A percentile compares a stretch with the other conserved stretches of the same genome.
These are phyloP conservation scores for Vicugna pacos DNA, from an alignment of 2,113 vertebrate genomes.

Conservation along the genomic window DNA sequence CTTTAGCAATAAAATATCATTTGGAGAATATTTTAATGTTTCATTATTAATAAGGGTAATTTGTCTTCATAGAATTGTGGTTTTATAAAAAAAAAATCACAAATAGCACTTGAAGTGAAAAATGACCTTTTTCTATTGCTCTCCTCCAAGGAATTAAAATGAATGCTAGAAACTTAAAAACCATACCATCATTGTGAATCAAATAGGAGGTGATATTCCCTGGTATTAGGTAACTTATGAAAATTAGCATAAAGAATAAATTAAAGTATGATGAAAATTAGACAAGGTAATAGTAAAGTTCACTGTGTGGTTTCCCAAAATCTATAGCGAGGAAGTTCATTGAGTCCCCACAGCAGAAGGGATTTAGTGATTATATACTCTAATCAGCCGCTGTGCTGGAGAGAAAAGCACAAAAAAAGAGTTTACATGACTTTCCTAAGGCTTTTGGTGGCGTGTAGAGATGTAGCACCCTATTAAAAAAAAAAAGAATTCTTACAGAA, in stretches of 20 bases:
- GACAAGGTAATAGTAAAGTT: conserved; percentile 6
- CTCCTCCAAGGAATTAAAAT: conserved; percentile 37
- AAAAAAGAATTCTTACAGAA: neutral
- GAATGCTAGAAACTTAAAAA: conserved; percentile 45
- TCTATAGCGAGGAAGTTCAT: neutral
- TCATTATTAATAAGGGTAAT: conserved; percentile 28
- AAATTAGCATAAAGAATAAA: conserved; percentile 22
- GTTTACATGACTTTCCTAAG: neutral
- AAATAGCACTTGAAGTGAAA: conserved; percentile 5
- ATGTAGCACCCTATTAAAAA: neutral
- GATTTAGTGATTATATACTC: neutral
- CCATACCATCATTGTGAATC: neutral
- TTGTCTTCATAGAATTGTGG: conserved; percentile 33
- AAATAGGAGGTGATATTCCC: conserved; percentile 11
- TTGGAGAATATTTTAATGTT: conserved; percentile 44
- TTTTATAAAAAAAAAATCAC: conserved; percentile 33
- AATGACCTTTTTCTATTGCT: conserved; percentile 24
- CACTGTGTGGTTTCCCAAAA: neutral
- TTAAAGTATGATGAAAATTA: conserved; percentile 41
- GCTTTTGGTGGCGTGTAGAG: neutral
- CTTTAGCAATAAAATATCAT: conserved; percentile 13
- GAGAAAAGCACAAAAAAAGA: neutral
- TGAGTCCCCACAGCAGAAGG: neutral
- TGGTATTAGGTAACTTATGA: conserved; percentile 19
- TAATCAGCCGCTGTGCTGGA: neutral